Conservation (phyloP, 1,140 invertebrate genomes). For the Orchesella cincta region DNA sequence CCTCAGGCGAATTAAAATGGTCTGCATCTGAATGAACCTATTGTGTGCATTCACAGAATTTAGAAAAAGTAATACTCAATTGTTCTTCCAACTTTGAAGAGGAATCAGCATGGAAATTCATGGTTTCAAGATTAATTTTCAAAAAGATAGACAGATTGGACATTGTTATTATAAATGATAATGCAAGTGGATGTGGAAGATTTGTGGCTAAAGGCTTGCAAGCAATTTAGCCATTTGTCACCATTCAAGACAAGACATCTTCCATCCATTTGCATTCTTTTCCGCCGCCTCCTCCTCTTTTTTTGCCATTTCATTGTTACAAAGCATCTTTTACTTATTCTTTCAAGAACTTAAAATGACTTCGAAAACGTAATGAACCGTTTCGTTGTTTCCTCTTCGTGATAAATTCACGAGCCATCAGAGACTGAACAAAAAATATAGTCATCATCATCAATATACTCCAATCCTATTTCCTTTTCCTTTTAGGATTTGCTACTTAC, state of each 20-base stretch:
- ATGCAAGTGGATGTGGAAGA: too few relatives aligned
- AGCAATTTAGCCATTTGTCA: background rate
- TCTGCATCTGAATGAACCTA: too few relatives aligned
- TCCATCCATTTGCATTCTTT: background rate
- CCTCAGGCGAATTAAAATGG: too few relatives aligned
- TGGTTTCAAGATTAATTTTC: too few relatives aligned
- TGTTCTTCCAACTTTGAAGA: too few relatives aligned
- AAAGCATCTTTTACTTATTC: background rate
- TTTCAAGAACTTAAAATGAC: background rate
- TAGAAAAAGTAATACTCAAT: too few relatives aligned
- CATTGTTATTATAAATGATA: too few relatives aligned
- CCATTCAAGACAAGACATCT: background rate
- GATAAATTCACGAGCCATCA: background rate
- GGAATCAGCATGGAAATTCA: too few relatives aligned
- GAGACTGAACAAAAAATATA: background rate
- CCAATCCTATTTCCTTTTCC: background rate
- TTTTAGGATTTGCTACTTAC: background rate
- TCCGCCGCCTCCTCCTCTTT: background rate
- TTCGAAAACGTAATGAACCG: slow-evolving; percentile 12
- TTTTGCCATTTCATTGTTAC: background rate
- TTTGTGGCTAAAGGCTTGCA: too few relatives aligned
- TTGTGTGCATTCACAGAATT: too few relatives aligned
- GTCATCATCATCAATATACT: too few relatives aligned
- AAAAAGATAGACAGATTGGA: too few relatives aligned
- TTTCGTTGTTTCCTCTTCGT: background rate